phyloP scores from a whole-genome alignment of 2,888 invertebrate genomes.

The Steinernema hermaphroditum region DNA sequence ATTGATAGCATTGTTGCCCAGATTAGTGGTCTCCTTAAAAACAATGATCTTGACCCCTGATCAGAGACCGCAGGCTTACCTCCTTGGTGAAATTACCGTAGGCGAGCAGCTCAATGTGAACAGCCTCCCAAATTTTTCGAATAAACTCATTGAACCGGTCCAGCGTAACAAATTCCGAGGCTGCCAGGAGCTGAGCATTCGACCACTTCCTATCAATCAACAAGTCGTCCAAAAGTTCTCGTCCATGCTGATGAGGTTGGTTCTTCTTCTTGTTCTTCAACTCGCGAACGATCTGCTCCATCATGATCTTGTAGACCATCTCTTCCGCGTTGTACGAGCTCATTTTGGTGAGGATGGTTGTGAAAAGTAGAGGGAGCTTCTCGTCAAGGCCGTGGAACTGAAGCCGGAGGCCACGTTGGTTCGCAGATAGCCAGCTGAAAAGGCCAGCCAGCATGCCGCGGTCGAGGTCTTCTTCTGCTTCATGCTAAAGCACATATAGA shows the following conservation, averaged over 20 bases:
- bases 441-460: too few species aligned
- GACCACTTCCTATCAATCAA: neutral
- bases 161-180: conserved; percentile 73
- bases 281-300: neutral
- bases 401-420: conserved; percentile 68
- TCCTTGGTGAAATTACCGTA: conserved; percentile 79
- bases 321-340: neutral
- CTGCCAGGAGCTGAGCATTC: neutral
- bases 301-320: neutral
- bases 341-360: neutral
- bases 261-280: neutral
- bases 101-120: conserved; percentile 85
- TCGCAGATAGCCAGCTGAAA: too few species aligned
- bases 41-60: too few species aligned
- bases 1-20: too few species aligned
- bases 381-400: neutral
- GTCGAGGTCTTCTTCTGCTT: too few species aligned
- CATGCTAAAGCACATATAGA: too few species aligned
- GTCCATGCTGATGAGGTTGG: neutral
- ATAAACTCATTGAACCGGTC: conserved; percentile 81
- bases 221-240: neutral
- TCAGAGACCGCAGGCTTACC: too few species aligned
- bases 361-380: neutral
- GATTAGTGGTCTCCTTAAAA: too few species aligned
- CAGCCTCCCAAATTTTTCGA: conserved; percentile 78